Conservation (phyloP, 1,140 invertebrate species). For the Asobara japonica region DNA sequence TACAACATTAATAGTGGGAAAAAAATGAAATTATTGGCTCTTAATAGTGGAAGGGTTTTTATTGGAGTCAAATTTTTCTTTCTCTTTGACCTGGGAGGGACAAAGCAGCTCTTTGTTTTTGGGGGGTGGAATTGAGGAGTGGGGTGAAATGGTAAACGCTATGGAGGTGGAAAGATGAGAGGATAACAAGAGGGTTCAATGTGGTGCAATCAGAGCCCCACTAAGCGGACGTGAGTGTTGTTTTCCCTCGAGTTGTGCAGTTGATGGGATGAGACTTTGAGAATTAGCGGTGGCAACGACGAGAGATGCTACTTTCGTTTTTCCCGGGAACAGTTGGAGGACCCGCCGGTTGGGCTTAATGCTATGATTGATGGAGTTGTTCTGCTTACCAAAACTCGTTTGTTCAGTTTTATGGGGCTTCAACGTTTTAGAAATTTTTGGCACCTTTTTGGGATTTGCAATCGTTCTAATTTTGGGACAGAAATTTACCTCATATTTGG, state of each 20-base stretch:
- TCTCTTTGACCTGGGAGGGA: too few species aligned
- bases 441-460: too few species aligned
- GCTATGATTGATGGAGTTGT: background rate
- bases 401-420: too few species aligned
- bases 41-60: too few species aligned
- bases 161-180: constrained; percentile 16
- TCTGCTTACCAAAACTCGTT: background rate
- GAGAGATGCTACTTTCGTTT: constrained; percentile 23
- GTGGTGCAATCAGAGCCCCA: constrained; percentile 17
- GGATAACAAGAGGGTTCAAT: constrained; percentile 15
- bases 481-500: too few species aligned
- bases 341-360: background rate
- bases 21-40: too few species aligned
- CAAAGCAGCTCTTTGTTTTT: constrained; percentile 4
- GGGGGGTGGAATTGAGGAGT: background rate
- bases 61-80: too few species aligned
- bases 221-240: constrained; percentile 26
- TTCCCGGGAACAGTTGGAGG: background rate
- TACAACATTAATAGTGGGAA: too few species aligned
- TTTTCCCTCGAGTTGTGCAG: constrained; percentile 21
- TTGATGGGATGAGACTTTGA: constrained; percentile 17
- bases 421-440: too few species aligned
- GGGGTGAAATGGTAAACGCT: constrained; percentile 6
- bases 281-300: constrained; percentile 7
- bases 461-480: too few species aligned